Evolutionary conservation across 2,888 invertebrate genomes (phyloP), one percentile per base, ranked within the genome.

Genomic region (Operophtera brumata): DNA sequence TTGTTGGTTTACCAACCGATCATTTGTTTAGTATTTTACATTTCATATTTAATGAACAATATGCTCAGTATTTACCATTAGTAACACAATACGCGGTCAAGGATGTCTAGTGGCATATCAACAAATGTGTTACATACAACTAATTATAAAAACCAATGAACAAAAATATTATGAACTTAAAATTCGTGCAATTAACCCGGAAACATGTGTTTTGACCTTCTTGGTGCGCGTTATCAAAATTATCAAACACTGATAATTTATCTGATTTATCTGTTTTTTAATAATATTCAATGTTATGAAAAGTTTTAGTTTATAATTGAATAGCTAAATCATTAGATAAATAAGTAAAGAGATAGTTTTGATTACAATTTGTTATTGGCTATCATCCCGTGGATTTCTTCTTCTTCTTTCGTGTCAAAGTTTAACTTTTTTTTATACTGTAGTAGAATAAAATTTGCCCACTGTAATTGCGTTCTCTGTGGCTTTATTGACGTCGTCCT

Each of bases 11-110:
- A 30, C 6, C 9, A 30, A 30, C 30, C 9, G 30, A 30, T 9
- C 30, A 30, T 30, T 30, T 30, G 30, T 30, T 30, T 30, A 30
- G 9, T 13, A 36, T 48, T 48, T 42, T 30, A 30, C 30, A 8
- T 30, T 30, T 9, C 30, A 30, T 30, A 9, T 30, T 30, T 30
- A 30, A 8, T 20, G n/a, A 25, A 10, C 3, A 39, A n/a, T 39
- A 39, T 3, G 13, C 12, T 12, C 12, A 36, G 10, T 47, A 37
- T 53, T 53, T 42, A 43, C 32, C 13, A 30, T 41, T 47, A 32
- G 52, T 13, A 50, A 14, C 5, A 41, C 11, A 40, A 47, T 36
- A 54, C 41, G 43, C 44, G 62, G 62, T 61, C 67, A 66, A 66
- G 66, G 66, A 48, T 58, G 14, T 43, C 47, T 41, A 47, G 61